A percentile compares a stretch with the other conserved stretches of the same genome.
These are phyloP conservation scores for Poecilus cupreus DNA, from an alignment of 2,888 invertebrate species.

Conservation along the genomic window DNA sequence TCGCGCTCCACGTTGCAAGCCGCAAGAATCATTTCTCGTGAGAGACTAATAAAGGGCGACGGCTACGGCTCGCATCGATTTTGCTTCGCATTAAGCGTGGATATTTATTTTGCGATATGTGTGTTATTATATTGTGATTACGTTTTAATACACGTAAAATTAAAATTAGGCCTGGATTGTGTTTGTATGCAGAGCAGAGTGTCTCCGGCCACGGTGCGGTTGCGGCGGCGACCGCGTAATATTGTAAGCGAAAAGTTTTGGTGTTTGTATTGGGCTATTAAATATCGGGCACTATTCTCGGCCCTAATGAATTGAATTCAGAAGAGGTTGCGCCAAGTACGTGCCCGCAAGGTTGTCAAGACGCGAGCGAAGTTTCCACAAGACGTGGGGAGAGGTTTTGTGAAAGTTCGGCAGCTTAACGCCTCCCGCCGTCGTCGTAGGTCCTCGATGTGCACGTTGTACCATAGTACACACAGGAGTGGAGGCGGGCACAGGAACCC, in stretches of 20 bases:
- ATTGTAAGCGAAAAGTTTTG: constrained; percentile 42
- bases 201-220: not conserved
- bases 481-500: too few relatives aligned
- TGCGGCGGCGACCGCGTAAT: not conserved
- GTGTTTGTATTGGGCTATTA: constrained; percentile 62
- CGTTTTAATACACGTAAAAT: too few relatives aligned
- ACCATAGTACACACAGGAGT: not conserved
- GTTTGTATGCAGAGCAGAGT: not conserved
- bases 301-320: constrained; percentile 66
- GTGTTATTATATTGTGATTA: constrained; percentile 70
- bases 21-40: constrained; percentile 46
- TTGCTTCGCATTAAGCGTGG: constrained; percentile 37
- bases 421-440: too few relatives aligned
- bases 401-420: constrained; percentile 56
- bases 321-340: constrained; percentile 63
- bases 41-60: constrained; percentile 48
- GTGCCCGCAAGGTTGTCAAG: constrained; percentile 62
- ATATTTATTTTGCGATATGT: constrained; percentile 66
- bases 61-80: constrained; percentile 30
- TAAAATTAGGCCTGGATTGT: not conserved
- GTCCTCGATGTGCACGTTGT: constrained; percentile 35
- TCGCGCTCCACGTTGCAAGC: not conserved
- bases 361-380: constrained; percentile 45
- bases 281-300: constrained; percentile 64
- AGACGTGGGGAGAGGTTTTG: constrained; percentile 46